A percentile compares a stretch with the other conserved stretches of the same genome.
phyloP scores from a whole-genome alignment of 2,888 invertebrate species.

The Athalia rosae region DNA sequence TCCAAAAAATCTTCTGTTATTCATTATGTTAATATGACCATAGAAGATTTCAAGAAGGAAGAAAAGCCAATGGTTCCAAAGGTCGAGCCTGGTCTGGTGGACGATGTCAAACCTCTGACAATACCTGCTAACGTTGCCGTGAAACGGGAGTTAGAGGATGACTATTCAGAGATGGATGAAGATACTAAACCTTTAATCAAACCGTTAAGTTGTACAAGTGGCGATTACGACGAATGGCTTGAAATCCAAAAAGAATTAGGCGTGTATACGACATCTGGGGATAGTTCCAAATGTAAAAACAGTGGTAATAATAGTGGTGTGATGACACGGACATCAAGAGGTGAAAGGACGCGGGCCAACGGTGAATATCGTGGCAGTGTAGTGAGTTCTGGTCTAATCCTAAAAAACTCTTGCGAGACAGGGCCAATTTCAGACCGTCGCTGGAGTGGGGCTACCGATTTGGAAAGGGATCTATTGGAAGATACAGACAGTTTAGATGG shows the following conservation, averaged over 20 bases:
- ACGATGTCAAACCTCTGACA: constrained; percentile 57
- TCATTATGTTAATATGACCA: constrained; percentile 42
- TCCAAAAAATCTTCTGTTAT: background rate
- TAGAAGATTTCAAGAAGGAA: constrained; percentile 69
- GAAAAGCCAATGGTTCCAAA: constrained; percentile 70
- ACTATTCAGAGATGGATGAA: constrained; percentile 64
- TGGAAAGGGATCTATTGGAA: constrained; percentile 70
- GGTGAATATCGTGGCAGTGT: constrained; percentile 64
- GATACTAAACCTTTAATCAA: constrained; percentile 66
- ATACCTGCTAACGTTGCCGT: constrained; percentile 64
- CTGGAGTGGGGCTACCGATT: constrained; percentile 67
- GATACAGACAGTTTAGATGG: constrained; percentile 70
- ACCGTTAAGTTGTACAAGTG: constrained; percentile 66
- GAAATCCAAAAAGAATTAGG: constrained; percentile 81
- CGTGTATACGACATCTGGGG: constrained; percentile 66
- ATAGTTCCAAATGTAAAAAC: constrained; percentile 63
- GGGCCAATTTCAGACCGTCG: constrained; percentile 54
- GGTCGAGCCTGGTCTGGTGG: constrained; percentile 66
- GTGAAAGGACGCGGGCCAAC: constrained; percentile 68
- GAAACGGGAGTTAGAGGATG: constrained; percentile 69
- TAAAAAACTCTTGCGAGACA: constrained; percentile 41
- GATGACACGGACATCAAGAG: constrained; percentile 54
- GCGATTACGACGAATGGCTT: constrained; percentile 81
- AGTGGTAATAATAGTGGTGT: constrained; percentile 49
- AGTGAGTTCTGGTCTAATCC: constrained; percentile 42